These are phyloP conservation scores for Amorpha juglandis DNA, from an alignment of 2,888 invertebrate genomes.

Conservation along the genomic window DNA sequence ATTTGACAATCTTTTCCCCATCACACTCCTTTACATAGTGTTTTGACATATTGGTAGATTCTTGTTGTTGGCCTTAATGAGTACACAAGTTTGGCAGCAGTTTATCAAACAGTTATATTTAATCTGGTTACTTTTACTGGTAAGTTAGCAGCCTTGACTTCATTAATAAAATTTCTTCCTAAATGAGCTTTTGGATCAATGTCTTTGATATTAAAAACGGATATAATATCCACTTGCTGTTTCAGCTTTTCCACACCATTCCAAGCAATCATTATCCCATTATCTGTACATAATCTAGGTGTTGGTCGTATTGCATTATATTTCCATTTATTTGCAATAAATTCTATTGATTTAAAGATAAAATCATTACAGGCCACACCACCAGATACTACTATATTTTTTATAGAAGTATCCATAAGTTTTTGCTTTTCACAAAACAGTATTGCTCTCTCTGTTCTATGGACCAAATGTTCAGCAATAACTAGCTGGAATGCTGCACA, in stretches of 20 bases:
- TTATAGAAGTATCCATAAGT: constrained; percentile 80
- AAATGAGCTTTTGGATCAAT: constrained; percentile 85
- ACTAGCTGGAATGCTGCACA: constrained; percentile 93
- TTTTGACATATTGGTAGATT: no score
- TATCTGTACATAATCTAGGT: constrained; percentile 95
- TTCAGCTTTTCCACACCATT: constrained; percentile 94
- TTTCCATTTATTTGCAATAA: constrained; percentile 86
- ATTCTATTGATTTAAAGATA: constrained; percentile 88
- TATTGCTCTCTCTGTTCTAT: constrained; percentile 93
- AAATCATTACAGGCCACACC: constrained; percentile 98
- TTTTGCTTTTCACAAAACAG: constrained; percentile 86
- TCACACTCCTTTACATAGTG: no score
- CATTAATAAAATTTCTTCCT: constrained; percentile 84
- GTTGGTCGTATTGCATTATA: constrained; percentile 91
- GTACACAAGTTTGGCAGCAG: no score
- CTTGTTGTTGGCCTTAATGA: no score
- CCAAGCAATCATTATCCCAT: constrained; percentile 99
- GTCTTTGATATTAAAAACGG: constrained; percentile 85
- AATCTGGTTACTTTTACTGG: constrained; percentile 63
- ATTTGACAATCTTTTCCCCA: no score
- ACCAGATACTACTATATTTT: constrained; percentile 93
- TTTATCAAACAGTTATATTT: constrained; percentile 43
- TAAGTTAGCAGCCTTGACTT: constrained; percentile 84
- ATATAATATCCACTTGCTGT: constrained; percentile 40
- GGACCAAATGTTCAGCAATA: constrained; percentile 90